These are phyloP conservation scores for Drosophila niveifrons DNA, from an alignment of 2,888 invertebrate species.

Conservation along the genomic window DNA sequence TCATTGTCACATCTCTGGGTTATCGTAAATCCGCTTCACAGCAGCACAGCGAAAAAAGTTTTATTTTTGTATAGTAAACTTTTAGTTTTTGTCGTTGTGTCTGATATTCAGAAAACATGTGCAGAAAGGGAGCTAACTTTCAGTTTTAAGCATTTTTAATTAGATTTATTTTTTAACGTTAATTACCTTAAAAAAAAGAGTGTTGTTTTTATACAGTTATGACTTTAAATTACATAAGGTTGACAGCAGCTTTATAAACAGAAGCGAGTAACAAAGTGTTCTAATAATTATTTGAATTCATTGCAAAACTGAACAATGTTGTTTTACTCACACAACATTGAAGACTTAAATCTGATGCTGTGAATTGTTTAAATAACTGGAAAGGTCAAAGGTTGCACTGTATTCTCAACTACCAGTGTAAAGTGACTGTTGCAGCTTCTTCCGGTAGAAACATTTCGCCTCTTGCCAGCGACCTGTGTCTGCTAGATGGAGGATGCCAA, in stretches of 20 bases:
- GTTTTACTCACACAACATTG: background rate
- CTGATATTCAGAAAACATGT: background rate
- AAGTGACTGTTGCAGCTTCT: background rate
- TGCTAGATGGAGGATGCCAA: conserved; percentile 6
- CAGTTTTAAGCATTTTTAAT: background rate
- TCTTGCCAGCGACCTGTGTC: background rate
- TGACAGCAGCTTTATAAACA: no score
- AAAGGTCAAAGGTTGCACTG: conserved; percentile 6
- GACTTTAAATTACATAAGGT: no score
- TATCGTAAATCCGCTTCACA: conserved; percentile 1
- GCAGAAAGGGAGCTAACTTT: background rate
- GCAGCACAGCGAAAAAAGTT: background rate
- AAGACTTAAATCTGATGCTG: background rate
- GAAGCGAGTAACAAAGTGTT: background rate
- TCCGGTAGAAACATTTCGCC: background rate
- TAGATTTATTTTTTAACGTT: background rate
- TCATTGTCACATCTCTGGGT: conserved; percentile 4
- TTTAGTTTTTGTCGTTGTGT: background rate
- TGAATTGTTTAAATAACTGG: conserved; percentile 8
- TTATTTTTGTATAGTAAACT: background rate
- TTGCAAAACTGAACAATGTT: background rate
- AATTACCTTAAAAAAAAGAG: no score
- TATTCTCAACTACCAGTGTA: conserved; percentile 5
- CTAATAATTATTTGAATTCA: background rate
- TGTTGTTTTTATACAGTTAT: no score